phyloP scores from a whole-genome alignment of 2,113 vertebrate genomes.

The Procapra przewalskii region DNA sequence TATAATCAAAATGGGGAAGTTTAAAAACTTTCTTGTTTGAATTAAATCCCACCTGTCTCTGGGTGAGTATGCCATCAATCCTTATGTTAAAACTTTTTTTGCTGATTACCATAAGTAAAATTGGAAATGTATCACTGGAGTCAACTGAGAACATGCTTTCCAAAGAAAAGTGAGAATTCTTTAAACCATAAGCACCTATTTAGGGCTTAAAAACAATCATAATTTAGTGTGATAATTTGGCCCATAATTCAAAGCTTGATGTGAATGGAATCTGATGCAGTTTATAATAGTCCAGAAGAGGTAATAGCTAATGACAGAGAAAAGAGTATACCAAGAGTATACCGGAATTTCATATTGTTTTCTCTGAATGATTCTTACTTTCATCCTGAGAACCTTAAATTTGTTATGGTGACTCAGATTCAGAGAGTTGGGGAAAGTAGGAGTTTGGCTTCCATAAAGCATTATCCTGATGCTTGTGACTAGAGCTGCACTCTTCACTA shows the following conservation, averaged over 20 bases:
- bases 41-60: conserved; percentile 61
- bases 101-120: conserved; percentile 16
- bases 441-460: background rate
- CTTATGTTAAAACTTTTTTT: conserved; percentile 68
- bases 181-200: background rate
- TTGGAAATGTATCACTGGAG: conserved; percentile 22
- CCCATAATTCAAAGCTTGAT: background rate
- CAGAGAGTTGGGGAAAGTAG: background rate
- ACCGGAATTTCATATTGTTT: background rate
- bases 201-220: conserved; percentile 21
- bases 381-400: background rate
- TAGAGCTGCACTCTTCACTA: background rate
- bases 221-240: conserved; percentile 9
- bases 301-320: background rate
- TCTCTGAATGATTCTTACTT: background rate
- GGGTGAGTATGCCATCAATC: conserved; percentile 55
- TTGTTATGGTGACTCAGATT: background rate
- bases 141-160: background rate
- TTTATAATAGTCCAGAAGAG: background rate
- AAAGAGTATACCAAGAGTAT: background rate
- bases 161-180: background rate
- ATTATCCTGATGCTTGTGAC: background rate
- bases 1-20: conserved; percentile 39
- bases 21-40: conserved; percentile 62
- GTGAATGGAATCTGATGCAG: background rate